Conservation (phyloP, 2,113 vertebrate species). For the Pangasianodon hypophthalmus region DNA sequence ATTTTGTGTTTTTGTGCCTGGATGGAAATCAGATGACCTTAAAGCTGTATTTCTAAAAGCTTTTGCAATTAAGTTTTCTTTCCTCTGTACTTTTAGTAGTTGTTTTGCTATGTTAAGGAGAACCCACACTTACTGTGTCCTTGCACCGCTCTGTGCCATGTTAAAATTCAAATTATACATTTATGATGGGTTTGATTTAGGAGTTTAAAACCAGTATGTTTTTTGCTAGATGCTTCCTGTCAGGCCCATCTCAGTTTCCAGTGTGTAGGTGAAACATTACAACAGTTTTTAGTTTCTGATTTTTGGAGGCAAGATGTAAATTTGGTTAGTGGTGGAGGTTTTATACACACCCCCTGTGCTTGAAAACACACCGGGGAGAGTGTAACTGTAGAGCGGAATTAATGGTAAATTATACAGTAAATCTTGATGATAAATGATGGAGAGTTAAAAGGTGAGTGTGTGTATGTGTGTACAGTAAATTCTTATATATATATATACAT, state of each 20-base stretch:
- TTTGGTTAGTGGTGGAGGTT: background rate
- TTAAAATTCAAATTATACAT: background rate
- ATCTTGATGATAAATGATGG: background rate
- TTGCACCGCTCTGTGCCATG: background rate
- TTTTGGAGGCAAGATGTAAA: background rate
- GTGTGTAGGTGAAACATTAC: background rate
- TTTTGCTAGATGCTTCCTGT: background rate
- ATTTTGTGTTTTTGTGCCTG: constrained; percentile 14
- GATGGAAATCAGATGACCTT: background rate
- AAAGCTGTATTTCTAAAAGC: background rate
- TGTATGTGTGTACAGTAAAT: background rate
- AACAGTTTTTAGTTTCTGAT: background rate
- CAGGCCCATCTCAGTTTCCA: background rate
- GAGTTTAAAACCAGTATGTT: background rate
- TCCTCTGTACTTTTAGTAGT: background rate
- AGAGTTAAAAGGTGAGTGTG: background rate
- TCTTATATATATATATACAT: background rate
- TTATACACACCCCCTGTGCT: background rate
- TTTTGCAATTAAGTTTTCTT: background rate
- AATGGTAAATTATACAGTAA: background rate
- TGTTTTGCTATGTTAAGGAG: background rate
- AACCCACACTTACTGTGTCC: background rate
- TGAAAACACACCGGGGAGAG: background rate
- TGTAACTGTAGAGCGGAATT: background rate
- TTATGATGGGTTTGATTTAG: background rate